Conservation (phyloP, 1,140 invertebrate genomes). For the Megalonaias nervosa region DNA sequence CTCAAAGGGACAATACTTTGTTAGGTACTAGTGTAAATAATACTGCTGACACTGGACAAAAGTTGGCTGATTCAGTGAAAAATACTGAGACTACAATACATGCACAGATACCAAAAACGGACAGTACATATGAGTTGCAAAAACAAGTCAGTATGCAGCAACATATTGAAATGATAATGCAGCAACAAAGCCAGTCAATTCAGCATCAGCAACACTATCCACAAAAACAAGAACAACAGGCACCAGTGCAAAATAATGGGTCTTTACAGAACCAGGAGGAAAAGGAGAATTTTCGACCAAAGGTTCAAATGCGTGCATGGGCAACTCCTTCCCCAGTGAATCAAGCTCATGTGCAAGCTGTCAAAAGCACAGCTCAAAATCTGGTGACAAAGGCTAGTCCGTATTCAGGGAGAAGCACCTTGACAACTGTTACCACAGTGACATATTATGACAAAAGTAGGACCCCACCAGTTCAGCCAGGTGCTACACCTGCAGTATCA, state of each 20-base stretch:
- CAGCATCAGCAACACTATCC: conserved; percentile 11
- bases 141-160: conserved; percentile 21
- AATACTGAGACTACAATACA: no score
- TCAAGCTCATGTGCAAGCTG: conserved; percentile 8
- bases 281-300: conserved; percentile 25
- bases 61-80: no score
- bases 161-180: conserved; percentile 19
- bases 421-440: conserved; percentile 26
- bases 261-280: conserved; percentile 8
- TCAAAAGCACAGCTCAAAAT: conserved; percentile 3
- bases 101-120: no score
- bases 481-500: not conserved
- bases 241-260: not conserved
- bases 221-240: conserved; percentile 15
- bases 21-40: no score
- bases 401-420: conserved; percentile 29
- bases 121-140: conserved; percentile 6
- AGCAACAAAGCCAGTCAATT: conserved; percentile 22
- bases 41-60: no score
- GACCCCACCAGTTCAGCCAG: not conserved
- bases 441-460: conserved; percentile 11
- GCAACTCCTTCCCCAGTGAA: conserved; percentile 28
- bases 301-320: conserved; percentile 32
- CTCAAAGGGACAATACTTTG: no score
- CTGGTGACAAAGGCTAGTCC: conserved; percentile 29